Base-by-base conservation (phyloP, 53 echinoderm and acorn worm species). In the Echinometra lucunter region DNA sequence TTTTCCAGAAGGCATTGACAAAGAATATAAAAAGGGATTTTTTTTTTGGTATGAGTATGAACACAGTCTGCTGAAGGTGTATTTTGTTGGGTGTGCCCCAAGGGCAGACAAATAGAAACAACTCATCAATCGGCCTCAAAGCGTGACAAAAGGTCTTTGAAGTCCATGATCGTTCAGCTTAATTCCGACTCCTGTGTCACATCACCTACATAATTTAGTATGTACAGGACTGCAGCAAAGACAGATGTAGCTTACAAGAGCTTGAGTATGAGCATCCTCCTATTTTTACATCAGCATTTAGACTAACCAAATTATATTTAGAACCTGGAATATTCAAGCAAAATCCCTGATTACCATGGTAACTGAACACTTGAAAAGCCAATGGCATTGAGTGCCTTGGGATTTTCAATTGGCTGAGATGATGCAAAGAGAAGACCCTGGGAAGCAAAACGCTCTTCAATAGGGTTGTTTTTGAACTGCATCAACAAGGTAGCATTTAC, bases 321-420 rank as follows among this genome's bases (percentile, higher is more conserved):
- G 85, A 85, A 85, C 85, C 3, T n/a, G 45, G 85, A n/a, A 85
- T 49, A 85, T 85, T 85, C 85, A n/a, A 9, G 85, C 47, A 47
- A 85, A 85, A 49, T 85, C 49, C 45, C 53, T 85, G 28, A 49
- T 85, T 85, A 28, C 85, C 49, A 85, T 85, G 85, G 85, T 30
- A 49, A 85, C 85, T n/a, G 49, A 85, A 85, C n/a, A 27, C 49
- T 85, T 45, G 78, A 8, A 78, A 7, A 12, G 49, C 49, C 85
- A 27, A 27, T 85, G 85, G n/a, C 85, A 25, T 28, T 42, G 28
- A 85, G 85, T 49, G 49, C 85, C 85, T 85, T 85, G 85, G 85
- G 85, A 85, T n/a, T 85, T 45, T 44, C 37, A n/a, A 85, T 85
- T 17, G 2, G 85, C 49, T 8, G 49, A 53, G 49, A 49, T 85